A percentile compares a stretch with the other conserved stretches of the same genome.
phyloP scores from a whole-genome alignment of 2,888 invertebrate species.

The Leptinotarsa rubiginosa region DNA sequence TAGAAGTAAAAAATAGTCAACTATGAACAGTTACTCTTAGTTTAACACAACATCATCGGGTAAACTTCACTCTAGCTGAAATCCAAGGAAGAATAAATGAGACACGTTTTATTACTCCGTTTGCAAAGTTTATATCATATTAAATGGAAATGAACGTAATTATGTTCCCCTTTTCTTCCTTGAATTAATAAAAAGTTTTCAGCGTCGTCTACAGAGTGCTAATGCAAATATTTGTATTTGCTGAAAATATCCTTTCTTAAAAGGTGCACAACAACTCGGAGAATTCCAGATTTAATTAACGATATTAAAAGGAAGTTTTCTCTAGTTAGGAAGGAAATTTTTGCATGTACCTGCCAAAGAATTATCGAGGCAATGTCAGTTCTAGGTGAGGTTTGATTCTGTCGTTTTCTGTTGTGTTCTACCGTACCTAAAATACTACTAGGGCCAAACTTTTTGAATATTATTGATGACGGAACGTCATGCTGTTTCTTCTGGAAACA shows the following conservation, averaged over 20 bases:
- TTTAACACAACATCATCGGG: neutral
- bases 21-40: no score
- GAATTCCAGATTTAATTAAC: slow-evolving; percentile 34
- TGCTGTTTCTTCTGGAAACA: no score
- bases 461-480: no score
- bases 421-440: neutral
- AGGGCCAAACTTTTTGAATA: neutral
- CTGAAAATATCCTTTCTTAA: slow-evolving; percentile 32
- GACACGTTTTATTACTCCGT: slow-evolving; percentile 49
- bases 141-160: slow-evolving; percentile 51
- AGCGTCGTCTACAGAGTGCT: slow-evolving; percentile 28
- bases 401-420: neutral
- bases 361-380: neutral
- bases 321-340: neutral
- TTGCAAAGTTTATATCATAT: slow-evolving; percentile 46
- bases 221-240: slow-evolving; percentile 39
- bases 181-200: slow-evolving; percentile 37
- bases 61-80: neutral
- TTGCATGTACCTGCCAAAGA: neutral
- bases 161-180: slow-evolving; percentile 41
- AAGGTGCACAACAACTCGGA: slow-evolving; percentile 32
- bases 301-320: slow-evolving; percentile 31
- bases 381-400: neutral
- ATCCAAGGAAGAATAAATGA: slow-evolving; percentile 41
- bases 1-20: no score